Conservation (phyloP, 2,113 vertebrate species). For the Tor tambroides region DNA sequence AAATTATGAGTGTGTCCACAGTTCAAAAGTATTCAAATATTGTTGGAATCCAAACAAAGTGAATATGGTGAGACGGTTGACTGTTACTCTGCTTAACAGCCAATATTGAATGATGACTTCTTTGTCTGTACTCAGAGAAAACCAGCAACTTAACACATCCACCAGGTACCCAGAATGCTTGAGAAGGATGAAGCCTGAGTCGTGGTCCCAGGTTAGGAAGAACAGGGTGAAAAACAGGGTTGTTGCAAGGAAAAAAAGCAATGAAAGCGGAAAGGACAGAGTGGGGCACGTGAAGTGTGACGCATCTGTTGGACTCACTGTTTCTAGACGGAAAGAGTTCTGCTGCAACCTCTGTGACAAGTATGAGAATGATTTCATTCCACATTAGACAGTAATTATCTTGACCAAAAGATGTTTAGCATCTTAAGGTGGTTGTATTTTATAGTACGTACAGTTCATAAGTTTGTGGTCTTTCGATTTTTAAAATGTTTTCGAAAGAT, state of each 20-base stretch:
- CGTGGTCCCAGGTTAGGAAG: conserved; percentile 42
- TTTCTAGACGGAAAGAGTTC: conserved; percentile 56
- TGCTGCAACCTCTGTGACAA: conserved; percentile 69
- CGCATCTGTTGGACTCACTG: conserved; percentile 17
- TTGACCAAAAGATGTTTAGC: not conserved
- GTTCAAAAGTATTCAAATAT: not conserved
- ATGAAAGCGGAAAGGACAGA: not conserved
- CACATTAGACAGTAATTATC: not conserved
- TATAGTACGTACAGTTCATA: not conserved
- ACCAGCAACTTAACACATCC: conserved; percentile 13
- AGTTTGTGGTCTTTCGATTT: not conserved
- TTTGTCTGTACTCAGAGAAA: conserved; percentile 26
- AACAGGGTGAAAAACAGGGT: conserved; percentile 39
- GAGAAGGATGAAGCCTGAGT: conserved; percentile 29
- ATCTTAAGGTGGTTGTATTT: not conserved
- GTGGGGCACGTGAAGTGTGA: conserved; percentile 19
- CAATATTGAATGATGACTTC: not conserved
- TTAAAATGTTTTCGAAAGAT: not conserved
- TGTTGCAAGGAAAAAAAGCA: not conserved
- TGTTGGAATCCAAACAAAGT: not conserved
- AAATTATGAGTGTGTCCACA: not conserved
- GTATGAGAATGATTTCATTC: conserved; percentile 46
- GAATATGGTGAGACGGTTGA: no score
- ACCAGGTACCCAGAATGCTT: conserved; percentile 43
- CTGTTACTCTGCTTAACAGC: no score